These are phyloP conservation scores for Drosophila dives DNA, from an alignment of 2,888 invertebrate genomes.

Conservation along the genomic window DNA sequence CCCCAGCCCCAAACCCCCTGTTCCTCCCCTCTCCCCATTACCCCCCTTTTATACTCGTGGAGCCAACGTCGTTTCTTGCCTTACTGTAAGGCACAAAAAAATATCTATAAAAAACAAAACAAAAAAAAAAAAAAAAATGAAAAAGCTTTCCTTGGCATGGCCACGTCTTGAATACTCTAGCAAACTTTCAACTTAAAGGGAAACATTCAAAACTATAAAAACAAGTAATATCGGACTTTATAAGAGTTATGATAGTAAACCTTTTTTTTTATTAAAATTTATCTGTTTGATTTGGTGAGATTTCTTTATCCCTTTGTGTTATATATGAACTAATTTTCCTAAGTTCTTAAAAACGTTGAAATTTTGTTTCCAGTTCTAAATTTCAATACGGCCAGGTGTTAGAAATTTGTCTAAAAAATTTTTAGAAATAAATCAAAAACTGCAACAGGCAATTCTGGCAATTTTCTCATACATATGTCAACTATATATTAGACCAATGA, in stretches of 20 bases:
- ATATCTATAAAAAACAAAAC: conserved; percentile 26
- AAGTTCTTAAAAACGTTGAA: background rate
- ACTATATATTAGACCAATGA: background rate
- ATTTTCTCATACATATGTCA: background rate
- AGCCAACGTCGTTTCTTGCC: conserved; percentile 67
- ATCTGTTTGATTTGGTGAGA: background rate
- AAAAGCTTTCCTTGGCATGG: conserved; percentile 17
- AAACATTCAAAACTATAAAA: background rate
- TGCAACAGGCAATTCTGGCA: background rate
- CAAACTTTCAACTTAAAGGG: background rate
- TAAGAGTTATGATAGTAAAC: no score
- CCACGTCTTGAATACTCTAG: conserved; percentile 16
- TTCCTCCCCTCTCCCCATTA: conserved; percentile 10
- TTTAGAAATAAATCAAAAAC: no score
- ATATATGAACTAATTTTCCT: background rate
- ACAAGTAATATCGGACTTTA: background rate
- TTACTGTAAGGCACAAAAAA: conserved; percentile 37
- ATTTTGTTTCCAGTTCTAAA: background rate
- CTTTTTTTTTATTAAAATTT: background rate
- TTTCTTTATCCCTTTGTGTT: background rate
- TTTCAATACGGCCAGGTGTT: no score
- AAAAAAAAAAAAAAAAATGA: conserved; percentile 24
- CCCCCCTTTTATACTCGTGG: conserved; percentile 41
- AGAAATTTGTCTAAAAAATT: no score
- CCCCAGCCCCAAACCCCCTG: background rate